These are phyloP conservation scores for Coremacera marginata DNA, from an alignment of 2,888 invertebrate species.

Conservation along the genomic window DNA sequence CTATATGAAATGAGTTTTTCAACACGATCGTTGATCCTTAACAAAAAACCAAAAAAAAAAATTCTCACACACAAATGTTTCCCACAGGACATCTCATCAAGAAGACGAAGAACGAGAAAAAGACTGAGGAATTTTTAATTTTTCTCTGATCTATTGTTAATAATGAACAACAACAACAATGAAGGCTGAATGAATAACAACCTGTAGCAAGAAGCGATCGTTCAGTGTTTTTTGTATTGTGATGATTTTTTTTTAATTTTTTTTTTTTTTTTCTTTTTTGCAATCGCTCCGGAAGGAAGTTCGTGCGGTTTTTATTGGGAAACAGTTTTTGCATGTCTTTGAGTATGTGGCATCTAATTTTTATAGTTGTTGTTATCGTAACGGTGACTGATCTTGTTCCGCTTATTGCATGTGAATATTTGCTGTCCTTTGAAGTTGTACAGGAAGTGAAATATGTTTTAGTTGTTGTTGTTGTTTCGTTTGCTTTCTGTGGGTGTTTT, in stretches of 20 bases:
- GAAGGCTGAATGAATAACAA: slow-evolving; percentile 8
- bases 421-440: slow-evolving; percentile 1
- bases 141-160: slow-evolving; percentile 20
- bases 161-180: slow-evolving; percentile 6
- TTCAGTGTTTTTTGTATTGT: slow-evolving; percentile 12
- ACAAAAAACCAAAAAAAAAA: not conserved
- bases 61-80: slow-evolving; percentile 29
- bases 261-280: slow-evolving; percentile 27
- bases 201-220: slow-evolving; percentile 23
- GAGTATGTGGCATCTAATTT: not conserved
- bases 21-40: not conserved
- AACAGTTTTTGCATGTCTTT: slow-evolving; percentile 14
- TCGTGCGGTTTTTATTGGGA: slow-evolving; percentile 41
- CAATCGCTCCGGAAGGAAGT: slow-evolving; percentile 43
- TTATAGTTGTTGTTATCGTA: slow-evolving; percentile 23
- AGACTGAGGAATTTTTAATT: slow-evolving; percentile 30
- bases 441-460: slow-evolving; percentile 9
- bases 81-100: slow-evolving; percentile 21
- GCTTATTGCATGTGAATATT: slow-evolving; percentile 25
- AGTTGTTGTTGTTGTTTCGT: not conserved
- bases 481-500: slow-evolving; percentile 15
- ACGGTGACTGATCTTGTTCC: slow-evolving; percentile 25
- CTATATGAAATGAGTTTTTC: slow-evolving; percentile 16
- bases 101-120: not conserved
- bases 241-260: not conserved